Base-by-base conservation (phyloP, 2,797 vertebrate genomes). In the Apogon talboti region DNA sequence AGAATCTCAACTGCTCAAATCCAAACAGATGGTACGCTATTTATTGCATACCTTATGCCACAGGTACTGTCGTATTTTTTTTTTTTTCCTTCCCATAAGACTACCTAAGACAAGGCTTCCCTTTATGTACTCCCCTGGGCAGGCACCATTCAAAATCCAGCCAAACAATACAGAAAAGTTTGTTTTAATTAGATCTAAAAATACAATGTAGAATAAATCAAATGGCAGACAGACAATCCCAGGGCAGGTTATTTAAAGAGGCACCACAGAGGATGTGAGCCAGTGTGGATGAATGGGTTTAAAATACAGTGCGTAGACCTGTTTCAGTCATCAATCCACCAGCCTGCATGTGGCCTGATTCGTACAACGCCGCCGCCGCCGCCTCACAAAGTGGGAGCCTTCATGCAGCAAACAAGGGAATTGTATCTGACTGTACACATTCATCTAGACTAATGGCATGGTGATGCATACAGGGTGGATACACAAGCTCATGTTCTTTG, bases 11-110 rank as follows among this genome's bases (percentile, higher is more conserved):
- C 73, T 79, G 81, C 84, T 86, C 70, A 60, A 72, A 81, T 86
- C 81, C 82, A 88, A 90, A 86, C 92, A 91, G 91, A 93, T 92
- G 89, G 92, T 74, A 74, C 55, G 12, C 58, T 88, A 88, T 91
- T 91, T 92, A 86, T 88, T 87, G 82, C 83, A 71, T 81, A 87
- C 84, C 81, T 84, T 83, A 86, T 87, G 87, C 86, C 89, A 91
- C 89, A 91, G 87, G 89, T 89, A 82, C 74, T 56, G 35, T 72
- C 50, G 53, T 33, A 3, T 33, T 33, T 9, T 33, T 33, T 33
- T 33, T 33, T 33, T 33, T 33, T 33, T 9, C 8, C 30, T 30
- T 54, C 80, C 76, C 78, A 62, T 37, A 71, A 72, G 81, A 82
- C 61, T 72, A 66, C 43, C 66, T 51, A 73, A 83, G 83, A 87